Evolutionary conservation across 1,140 invertebrate species (phyloP), one percentile per base, ranked within the genome.

Genomic region (Lordiphosa stackelbergi): DNA sequence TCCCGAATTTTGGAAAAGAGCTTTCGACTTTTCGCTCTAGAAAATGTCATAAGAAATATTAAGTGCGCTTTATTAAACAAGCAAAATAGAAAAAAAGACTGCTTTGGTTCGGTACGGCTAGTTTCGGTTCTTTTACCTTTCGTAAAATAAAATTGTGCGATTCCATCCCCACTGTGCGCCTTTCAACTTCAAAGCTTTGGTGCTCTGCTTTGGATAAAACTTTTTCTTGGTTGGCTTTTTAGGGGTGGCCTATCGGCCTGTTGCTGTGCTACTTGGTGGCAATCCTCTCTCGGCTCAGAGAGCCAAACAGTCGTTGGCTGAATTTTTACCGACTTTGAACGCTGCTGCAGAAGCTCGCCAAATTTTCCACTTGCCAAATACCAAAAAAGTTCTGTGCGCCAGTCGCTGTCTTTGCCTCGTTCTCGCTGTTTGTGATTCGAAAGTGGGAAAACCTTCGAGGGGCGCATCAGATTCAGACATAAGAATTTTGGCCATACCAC

Each of bases 191-290:
- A 11, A 46, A 68, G 58, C 66, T 71, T 64, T 51, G 49, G 11
- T 28, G 37, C 43, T 43, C 48, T 57, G 35, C 31, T 46, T 40
- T 37, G 31, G 46, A 73, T 78, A 73, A 73, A 77, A 49, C 47
- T 49, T 56, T 60, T 68, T 68, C 36, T 22, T 48, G 58, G 10
- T 49, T 66, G 56, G 57, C 47, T 51, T 35, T 70, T 78, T 79
- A 79, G 66, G 74, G 74, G 75, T 79, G 70, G 74, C 74, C 74
- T 75, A 71, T 72, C 81, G 60, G 49, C 51, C 37, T n/a, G 53
- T 36, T 16, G 22, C 35, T 52, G 38, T 37, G 28, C 22, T 6
- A 6, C 5, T 24, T 5, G 22, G 22, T 5, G 22, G 22, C 22
- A 5, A 24, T 65, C 40, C 28, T 70, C 71, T 59, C 55, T 43